phyloP scores from a whole-genome alignment of 2,113 vertebrate species.

The Peromyscus californicus region DNA sequence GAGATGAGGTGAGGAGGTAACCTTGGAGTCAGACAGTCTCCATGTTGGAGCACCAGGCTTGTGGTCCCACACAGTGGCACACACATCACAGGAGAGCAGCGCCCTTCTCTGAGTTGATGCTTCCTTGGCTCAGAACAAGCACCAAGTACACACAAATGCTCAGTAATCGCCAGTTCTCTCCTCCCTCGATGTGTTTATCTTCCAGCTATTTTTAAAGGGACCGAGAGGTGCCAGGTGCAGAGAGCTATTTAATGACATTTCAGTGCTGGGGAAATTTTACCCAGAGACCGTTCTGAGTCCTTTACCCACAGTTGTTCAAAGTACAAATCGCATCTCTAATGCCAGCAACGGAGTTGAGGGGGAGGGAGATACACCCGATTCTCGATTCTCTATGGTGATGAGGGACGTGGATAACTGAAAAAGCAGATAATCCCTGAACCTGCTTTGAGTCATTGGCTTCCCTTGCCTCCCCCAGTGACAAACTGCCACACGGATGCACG shows the following conservation, averaged over 20 bases:
- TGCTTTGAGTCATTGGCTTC: slow-evolving; percentile 75
- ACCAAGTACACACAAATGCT: background rate
- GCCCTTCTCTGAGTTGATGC: background rate
- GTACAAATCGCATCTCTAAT: slow-evolving; percentile 60
- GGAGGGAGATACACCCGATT: slow-evolving; percentile 69
- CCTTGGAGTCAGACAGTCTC: background rate
- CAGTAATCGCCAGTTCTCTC: background rate
- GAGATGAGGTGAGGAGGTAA: background rate
- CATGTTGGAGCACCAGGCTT: fast-evolving
- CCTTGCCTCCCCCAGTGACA: slow-evolving; percentile 62
- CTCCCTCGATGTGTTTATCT: background rate
- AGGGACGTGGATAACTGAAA: slow-evolving; percentile 65
- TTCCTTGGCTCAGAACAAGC: background rate
- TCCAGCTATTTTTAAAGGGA: slow-evolving; percentile 67
- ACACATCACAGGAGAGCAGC: background rate
- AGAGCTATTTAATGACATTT: slow-evolving; percentile 52
- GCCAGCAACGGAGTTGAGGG: slow-evolving; percentile 68
- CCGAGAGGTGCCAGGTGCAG: slow-evolving; percentile 52
- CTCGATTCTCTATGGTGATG: slow-evolving; percentile 81
- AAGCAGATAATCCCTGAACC: slow-evolving; percentile 71
- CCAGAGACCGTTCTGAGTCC: slow-evolving; percentile 13
- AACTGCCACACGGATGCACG: background rate
- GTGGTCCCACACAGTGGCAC: background rate
- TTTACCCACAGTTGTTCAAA: slow-evolving; percentile 58
- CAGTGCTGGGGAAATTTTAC: background rate